Conservation (phyloP, 1,140 invertebrate species). For the Drosophila pandora region DNA sequence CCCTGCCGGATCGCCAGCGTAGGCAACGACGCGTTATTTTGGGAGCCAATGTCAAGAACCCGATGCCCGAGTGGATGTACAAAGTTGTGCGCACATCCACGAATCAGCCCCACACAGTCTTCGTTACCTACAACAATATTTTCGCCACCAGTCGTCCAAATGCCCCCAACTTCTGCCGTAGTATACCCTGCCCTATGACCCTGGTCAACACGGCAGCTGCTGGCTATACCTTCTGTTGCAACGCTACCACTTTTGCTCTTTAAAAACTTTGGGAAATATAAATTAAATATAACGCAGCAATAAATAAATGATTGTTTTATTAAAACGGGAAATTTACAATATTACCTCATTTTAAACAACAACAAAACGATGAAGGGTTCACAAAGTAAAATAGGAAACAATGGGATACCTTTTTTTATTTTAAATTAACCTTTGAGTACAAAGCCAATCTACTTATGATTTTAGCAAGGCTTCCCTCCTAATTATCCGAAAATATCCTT, state of each 20-base stretch:
- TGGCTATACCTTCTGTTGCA: conserved; percentile 48
- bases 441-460: too few relatives aligned
- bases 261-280: neutral
- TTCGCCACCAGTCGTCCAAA: conserved; percentile 18
- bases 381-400: too few relatives aligned
- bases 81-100: conserved; percentile 30
- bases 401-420: too few relatives aligned
- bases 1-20: neutral
- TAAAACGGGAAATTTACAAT: too few relatives aligned
- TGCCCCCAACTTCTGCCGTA: conserved; percentile 14
- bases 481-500: too few relatives aligned
- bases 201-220: conserved; percentile 26
- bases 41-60: conserved; percentile 24
- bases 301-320: too few relatives aligned
- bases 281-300: neutral
- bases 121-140: conserved; percentile 52
- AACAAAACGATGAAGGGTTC: too few relatives aligned
- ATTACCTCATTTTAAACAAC: too few relatives aligned
- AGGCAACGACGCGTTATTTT: conserved; percentile 11
- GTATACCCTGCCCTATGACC: conserved; percentile 23
- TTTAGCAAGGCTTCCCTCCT: too few relatives aligned
- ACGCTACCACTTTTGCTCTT: conserved; percentile 27
- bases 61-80: conserved; percentile 44
- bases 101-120: conserved; percentile 22
- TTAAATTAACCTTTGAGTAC: too few relatives aligned